A percentile compares a stretch with the other conserved stretches of the same genome.
Evolutionary conservation across 2,113 vertebrate species (phyloP).

Genomic region (Cololabis saira): DNA sequence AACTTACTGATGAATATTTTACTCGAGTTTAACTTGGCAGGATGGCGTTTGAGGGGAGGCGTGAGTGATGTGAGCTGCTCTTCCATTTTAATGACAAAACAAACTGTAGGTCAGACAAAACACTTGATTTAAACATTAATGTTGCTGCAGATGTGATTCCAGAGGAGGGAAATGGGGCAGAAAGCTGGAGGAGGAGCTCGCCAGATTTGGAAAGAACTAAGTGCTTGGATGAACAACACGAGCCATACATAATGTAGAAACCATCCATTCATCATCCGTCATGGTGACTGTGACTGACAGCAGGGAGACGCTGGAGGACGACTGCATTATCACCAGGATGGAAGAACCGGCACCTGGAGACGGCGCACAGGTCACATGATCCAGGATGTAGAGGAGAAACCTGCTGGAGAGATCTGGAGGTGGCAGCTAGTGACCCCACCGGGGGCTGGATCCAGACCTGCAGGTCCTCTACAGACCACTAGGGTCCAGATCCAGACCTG

Average conservation of each 20-base stretch:
- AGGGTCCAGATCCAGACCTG: too few species aligned
- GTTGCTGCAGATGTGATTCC: constrained; percentile 37
- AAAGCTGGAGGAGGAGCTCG: constrained; percentile 39
- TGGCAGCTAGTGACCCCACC: too few species aligned
- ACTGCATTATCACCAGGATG: constrained; percentile 5
- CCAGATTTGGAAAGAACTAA: constrained; percentile 13
- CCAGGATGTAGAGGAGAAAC: too few species aligned
- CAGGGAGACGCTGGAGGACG: background rate
- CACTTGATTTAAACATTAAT: constrained; percentile 60
- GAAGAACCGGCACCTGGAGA: background rate
- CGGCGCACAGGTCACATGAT: too few species aligned
- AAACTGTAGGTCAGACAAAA: constrained; percentile 50
- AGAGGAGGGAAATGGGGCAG: constrained; percentile 48
- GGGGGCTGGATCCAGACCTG: too few species aligned
- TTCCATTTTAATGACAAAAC: constrained; percentile 54
- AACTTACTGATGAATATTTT: constrained; percentile 50
- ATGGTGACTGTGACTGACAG: constrained; percentile 8
- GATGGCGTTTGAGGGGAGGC: constrained; percentile 5
- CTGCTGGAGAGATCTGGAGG: too few species aligned
- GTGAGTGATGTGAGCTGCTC: constrained; percentile 9
- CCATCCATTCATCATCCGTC: constrained; percentile 28
- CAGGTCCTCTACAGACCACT: too few species aligned
- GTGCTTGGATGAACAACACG: constrained; percentile 51
- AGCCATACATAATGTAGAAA: constrained; percentile 53
- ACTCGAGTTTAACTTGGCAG: constrained; percentile 36